phyloP scores from a whole-genome alignment of 2,888 invertebrate species.

The Harmothoe impar region DNA sequence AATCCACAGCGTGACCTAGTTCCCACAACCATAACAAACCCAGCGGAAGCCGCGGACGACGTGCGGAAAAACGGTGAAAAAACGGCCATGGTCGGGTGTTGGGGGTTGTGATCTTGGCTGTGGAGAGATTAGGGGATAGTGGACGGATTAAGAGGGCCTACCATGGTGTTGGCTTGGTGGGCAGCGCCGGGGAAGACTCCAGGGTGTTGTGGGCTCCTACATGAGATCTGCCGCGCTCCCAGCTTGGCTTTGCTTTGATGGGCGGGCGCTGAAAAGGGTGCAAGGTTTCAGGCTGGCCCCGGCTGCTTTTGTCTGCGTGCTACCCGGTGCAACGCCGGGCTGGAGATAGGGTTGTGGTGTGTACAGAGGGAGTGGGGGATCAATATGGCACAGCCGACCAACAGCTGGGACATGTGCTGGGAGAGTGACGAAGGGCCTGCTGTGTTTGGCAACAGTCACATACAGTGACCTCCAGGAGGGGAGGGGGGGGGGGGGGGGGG shows the following conservation, averaged over 20 bases:
- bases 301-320: constrained; percentile 11
- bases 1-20: not conserved
- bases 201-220: no score
- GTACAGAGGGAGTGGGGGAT: not conserved
- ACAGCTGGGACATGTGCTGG: constrained; percentile 1
- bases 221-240: no score
- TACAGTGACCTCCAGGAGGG: no score
- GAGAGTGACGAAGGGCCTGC: not conserved
- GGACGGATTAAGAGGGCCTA: not conserved
- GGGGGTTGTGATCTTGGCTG: no score
- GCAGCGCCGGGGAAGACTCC: no score
- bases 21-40: constrained; percentile 2
- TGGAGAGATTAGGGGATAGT: no score
- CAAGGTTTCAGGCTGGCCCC: not conserved
- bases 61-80: no score
- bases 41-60: not conserved
- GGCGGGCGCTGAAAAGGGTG: constrained; percentile 15
- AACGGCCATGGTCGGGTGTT: no score
- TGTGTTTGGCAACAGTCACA: no score
- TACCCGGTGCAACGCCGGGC: not conserved
- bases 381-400: not conserved
- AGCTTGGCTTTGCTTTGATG: not conserved
- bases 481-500: no score
- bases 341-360: not conserved
- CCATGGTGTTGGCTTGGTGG: not conserved